These are phyloP conservation scores for Lates japonicus DNA, from an alignment of 2,797 vertebrate species.

Conservation along the genomic window DNA sequence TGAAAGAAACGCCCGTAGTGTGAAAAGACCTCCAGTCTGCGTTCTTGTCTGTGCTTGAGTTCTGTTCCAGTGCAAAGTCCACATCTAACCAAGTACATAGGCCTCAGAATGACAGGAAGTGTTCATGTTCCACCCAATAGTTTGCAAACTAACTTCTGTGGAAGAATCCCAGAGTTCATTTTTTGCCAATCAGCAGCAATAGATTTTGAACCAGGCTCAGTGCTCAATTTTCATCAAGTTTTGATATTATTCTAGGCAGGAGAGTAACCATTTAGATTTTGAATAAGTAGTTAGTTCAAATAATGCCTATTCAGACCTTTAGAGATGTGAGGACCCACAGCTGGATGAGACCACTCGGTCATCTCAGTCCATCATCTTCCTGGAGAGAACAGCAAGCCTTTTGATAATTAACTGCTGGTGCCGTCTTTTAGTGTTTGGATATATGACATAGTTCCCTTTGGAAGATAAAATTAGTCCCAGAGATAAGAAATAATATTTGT, in stretches of 20 bases:
- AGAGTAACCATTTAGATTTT: conserved; percentile 6
- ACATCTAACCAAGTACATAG: background rate
- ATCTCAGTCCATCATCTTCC: background rate
- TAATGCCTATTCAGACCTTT: background rate
- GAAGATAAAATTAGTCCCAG: background rate
- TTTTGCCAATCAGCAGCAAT: background rate
- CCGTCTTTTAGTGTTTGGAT: background rate
- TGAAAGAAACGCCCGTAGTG: no score
- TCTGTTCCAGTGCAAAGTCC: background rate
- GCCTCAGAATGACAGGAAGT: background rate
- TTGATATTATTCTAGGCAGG: background rate
- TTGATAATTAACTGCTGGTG: conserved; percentile 8
- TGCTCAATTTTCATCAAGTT: background rate
- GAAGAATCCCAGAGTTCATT: background rate
- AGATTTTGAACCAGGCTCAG: background rate
- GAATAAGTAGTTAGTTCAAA: background rate
- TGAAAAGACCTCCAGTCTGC: background rate
- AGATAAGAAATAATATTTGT: background rate
- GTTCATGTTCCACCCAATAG: background rate
- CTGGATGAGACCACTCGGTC: background rate
- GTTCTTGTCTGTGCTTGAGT: background rate
- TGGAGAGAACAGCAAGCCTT: background rate
- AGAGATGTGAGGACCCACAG: background rate
- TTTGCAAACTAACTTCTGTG: background rate
- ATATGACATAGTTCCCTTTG: background rate